Evolutionary conservation across 2,797 vertebrate species (phyloP), one percentile per base, ranked within the genome.

Genomic region (Miichthys miiuy): DNA sequence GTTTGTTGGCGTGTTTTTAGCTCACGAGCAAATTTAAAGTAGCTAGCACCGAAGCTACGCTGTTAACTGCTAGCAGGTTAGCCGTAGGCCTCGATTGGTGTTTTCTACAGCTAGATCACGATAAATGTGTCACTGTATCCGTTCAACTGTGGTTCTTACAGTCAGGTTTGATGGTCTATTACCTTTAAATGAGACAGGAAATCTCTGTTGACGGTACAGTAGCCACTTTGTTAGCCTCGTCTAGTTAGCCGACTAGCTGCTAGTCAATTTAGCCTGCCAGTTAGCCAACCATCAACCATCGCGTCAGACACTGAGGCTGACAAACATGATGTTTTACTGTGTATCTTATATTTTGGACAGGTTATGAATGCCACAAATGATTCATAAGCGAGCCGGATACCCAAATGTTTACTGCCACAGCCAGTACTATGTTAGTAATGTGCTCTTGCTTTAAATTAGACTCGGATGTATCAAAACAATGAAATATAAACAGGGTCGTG

Each of bases 41-140:
- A 46, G 89, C 87, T 93, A 92, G 84, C 87, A 64, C 60, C 60
- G 23, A 74, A 56, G 91, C 91, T 90, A 79, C 38, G 87, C 57
- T 83, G 75, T 21, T 81, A 65, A 50, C 34, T 79, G 86, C 72
- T 92, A 92, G 84, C 88, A 75, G 14, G n/a, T 89, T 90, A 80
- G 75, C 68, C 68, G 82, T 27, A 93, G 90, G 91, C 91, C 90
- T 85, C 88, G 52, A 47, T 50, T 71, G 38, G 57, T 42, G 25
- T 71, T 41, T 75, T 60, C 6, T 42, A 38, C 76, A 38, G 30
- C 13, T 54, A 48, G 23, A 61, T 83, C n/a, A 12, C n/a, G 50
- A 47, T 23, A 20, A 50, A 46, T 67, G 9, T 48, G 10, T 9
- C 10, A 3, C 20, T 42, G 3, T 11, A 51, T 6, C 6, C 2